These are phyloP conservation scores for Anhinga rufa DNA, from an alignment of 2,113 vertebrate genomes.

Conservation along the genomic window DNA sequence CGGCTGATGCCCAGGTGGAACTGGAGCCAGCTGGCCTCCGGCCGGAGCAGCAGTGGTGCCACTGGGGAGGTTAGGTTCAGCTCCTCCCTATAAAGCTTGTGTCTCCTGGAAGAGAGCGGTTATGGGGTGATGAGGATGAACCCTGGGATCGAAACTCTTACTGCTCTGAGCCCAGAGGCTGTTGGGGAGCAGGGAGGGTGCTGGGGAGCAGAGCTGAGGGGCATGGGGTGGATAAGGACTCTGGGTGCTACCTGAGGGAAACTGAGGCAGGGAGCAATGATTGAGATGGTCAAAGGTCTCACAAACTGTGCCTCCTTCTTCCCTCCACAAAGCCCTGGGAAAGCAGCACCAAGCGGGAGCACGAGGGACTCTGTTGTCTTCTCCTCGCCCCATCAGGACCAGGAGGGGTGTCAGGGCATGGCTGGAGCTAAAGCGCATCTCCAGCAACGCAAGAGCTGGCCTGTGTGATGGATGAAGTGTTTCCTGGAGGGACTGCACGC, in stretches of 20 bases:
- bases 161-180: not conserved
- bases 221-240: fast-evolving
- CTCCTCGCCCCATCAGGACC: not conserved
- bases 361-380: not conserved
- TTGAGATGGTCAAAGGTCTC: not conserved
- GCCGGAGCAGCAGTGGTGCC: constrained; percentile 30
- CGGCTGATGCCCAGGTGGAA: constrained; percentile 90
- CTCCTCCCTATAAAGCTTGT: constrained; percentile 60
- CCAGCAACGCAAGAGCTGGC: not conserved
- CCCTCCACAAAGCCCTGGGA: not conserved
- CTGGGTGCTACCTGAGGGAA: not conserved
- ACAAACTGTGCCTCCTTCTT: not conserved
- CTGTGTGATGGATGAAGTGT: not conserved
- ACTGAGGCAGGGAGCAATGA: not conserved
- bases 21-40: constrained; percentile 84
- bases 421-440: not conserved
- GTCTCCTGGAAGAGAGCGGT: constrained; percentile 42
- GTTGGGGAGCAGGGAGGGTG: not conserved
- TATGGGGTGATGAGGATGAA: not conserved
- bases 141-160: fast-evolving
- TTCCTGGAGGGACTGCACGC: not conserved
- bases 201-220: not conserved
- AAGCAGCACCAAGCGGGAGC: not conserved
- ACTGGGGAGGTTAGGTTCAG: constrained; percentile 56
- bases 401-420: not conserved